Conservation (phyloP, 2,888 invertebrate species). For the Plemyria rubiginata region DNA sequence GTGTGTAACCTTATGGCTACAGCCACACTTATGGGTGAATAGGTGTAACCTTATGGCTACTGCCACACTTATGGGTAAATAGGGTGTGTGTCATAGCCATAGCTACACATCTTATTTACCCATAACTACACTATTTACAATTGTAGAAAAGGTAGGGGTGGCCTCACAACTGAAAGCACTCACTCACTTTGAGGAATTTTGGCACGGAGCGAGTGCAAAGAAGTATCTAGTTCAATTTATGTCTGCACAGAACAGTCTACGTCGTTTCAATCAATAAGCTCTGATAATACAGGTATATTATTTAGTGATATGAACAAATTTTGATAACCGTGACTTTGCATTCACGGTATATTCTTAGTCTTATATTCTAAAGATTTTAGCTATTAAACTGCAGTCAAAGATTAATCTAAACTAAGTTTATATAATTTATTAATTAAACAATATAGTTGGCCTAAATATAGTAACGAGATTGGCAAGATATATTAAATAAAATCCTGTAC, state of each 20-base stretch:
- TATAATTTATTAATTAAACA: not conserved
- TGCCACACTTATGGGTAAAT: too few species aligned
- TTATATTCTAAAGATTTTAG: not conserved
- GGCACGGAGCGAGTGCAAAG: too few species aligned
- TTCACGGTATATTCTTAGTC: not conserved
- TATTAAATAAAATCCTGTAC: not conserved
- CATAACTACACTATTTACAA: too few species aligned
- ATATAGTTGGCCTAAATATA: not conserved
- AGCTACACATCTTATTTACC: too few species aligned
- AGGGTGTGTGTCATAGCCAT: too few species aligned
- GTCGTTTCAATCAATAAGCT: slow-evolving; percentile 21
- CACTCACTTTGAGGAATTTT: too few species aligned
- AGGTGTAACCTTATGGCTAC: too few species aligned
- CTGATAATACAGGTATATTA: slow-evolving; percentile 9
- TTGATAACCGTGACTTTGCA: not conserved
- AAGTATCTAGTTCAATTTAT: too few species aligned
- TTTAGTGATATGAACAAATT: not conserved
- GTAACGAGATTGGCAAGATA: not conserved
- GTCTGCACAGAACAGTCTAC: not conserved
- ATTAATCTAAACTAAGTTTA: not conserved
- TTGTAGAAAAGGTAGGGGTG: too few species aligned
- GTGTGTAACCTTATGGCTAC: too few species aligned
- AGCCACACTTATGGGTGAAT: too few species aligned
- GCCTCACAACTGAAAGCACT: too few species aligned
- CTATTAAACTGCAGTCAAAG: slow-evolving; percentile 1